These are phyloP conservation scores for Phlogophora meticulosa DNA, from an alignment of 2,888 invertebrate species.

Conservation along the genomic window DNA sequence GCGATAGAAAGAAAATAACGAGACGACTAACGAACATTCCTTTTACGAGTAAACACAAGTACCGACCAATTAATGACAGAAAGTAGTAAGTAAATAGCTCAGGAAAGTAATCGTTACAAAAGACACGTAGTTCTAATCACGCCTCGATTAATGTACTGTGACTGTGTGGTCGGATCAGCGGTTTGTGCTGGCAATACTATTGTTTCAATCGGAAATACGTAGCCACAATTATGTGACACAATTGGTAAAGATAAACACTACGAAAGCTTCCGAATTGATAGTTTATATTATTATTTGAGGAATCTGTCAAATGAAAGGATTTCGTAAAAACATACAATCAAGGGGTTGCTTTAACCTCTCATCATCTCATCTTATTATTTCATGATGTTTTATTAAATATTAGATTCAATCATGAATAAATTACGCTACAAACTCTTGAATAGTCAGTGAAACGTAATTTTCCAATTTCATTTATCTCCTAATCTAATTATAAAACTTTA, in stretches of 20 bases:
- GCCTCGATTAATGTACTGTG: conserved; percentile 36
- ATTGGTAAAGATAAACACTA: conserved; percentile 3
- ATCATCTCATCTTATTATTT: background rate
- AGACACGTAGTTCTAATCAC: conserved; percentile 40
- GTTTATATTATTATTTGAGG: too few relatives aligned
- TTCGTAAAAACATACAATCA: background rate
- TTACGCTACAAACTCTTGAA: background rate
- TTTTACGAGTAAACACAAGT: conserved; percentile 21
- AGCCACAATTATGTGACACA: conserved; percentile 1
- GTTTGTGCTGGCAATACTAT: background rate
- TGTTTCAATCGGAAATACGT: background rate
- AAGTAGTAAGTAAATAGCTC: conserved; percentile 38
- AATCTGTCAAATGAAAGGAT: too few relatives aligned
- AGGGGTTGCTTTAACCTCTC: background rate
- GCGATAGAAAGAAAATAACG: conserved; percentile 37
- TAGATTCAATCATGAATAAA: background rate
- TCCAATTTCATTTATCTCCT: conserved; percentile 4
- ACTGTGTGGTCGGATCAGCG: background rate
- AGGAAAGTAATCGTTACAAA: conserved; percentile 27
- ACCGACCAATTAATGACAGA: conserved; percentile 44
- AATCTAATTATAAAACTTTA: conserved; percentile 24
- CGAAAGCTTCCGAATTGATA: background rate
- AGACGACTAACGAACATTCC: conserved; percentile 36
- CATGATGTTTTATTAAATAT: background rate
- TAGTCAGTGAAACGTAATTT: background rate